Conservation (phyloP, 2,797 vertebrate genomes). For the Sibirionetta formosa region DNA sequence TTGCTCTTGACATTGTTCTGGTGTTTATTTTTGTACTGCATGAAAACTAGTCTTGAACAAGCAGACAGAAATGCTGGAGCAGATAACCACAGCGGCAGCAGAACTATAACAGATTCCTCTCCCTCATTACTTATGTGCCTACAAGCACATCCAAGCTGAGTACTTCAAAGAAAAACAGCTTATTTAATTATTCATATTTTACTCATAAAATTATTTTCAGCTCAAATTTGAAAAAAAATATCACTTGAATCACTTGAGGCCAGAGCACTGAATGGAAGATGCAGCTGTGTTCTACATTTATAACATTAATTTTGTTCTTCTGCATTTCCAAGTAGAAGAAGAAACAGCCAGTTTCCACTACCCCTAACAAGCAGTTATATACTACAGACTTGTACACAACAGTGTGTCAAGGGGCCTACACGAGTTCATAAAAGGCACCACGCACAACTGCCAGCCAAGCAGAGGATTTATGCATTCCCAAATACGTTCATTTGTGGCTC, state of each 20-base stretch:
- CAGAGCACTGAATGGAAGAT: neutral
- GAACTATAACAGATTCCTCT: conserved; percentile 24
- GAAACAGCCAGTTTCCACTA: neutral
- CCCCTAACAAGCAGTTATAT: neutral
- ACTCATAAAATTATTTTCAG: neutral
- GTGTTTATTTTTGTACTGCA: conserved; percentile 32
- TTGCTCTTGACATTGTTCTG: conserved; percentile 28
- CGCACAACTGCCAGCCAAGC: neutral
- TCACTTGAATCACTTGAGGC: neutral
- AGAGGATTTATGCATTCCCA: neutral
- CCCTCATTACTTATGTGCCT: conserved; percentile 17
- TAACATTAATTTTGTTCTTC: neutral
- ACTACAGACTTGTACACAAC: neutral
- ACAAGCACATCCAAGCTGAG: neutral
- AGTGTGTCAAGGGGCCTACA: neutral
- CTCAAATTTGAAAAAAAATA: neutral
- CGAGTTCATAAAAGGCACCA: neutral
- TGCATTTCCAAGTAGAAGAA: neutral
- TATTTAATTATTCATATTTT: conserved; percentile 55
- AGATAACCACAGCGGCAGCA: conserved; percentile 6
- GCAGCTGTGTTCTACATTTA: conserved; percentile 24
- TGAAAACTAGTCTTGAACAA: conserved; percentile 17
- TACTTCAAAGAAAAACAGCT: conserved; percentile 53
- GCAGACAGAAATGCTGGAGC: conserved; percentile 16
- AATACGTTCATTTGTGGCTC: neutral